Evolutionary conservation across 2,113 vertebrate genomes (phyloP), one percentile per base, ranked within the genome.

Genomic region (Apeltes quadracus): DNA sequence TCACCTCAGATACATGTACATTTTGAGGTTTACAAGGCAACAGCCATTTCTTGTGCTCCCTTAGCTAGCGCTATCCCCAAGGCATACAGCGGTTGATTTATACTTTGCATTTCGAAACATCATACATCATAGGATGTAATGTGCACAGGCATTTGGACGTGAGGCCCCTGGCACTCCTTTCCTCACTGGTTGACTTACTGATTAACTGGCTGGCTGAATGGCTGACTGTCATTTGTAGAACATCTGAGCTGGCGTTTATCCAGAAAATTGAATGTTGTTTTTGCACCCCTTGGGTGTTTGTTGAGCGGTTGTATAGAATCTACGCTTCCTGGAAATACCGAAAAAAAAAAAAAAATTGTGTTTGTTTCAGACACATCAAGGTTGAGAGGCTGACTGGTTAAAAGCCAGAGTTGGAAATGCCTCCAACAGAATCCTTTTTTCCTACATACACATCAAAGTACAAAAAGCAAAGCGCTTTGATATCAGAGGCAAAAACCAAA

Each of bases 51-150:
- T 43, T 69, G 57, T 54, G 64, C 25, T 58, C 58, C 70, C 69
- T 81, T 67, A 72, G 83, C 86, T 82, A 57, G 57, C 65, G 29
- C 61, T 38, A 34, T 78, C 70, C 79, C 65, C 73, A 32, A 58
- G 78, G 85, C 76, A 44, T 75, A 39, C 38, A 77, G 66, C 58
- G 2, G 46, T 83, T 86, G 82, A 84, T 91, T 83, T 83, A 74
- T 83, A 83, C 74, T 88, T 90, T 88, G 81, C 77, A 87, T 89
- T 88, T 87, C 75, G 86, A 86, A 86, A 84, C 69, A 78, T 78
- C 77, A 83, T 84, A 72, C 66, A 79, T 84, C 59, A 82, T 72
- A 78, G 72, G 61, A 81, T 76, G 73, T 77, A 65, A 82, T 83
- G 72, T 89, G 79, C 67, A 32, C 66, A 81, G 70, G 77, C 67